phyloP scores from a whole-genome alignment of 2,888 invertebrate genomes.

The Dugesia japonica region DNA sequence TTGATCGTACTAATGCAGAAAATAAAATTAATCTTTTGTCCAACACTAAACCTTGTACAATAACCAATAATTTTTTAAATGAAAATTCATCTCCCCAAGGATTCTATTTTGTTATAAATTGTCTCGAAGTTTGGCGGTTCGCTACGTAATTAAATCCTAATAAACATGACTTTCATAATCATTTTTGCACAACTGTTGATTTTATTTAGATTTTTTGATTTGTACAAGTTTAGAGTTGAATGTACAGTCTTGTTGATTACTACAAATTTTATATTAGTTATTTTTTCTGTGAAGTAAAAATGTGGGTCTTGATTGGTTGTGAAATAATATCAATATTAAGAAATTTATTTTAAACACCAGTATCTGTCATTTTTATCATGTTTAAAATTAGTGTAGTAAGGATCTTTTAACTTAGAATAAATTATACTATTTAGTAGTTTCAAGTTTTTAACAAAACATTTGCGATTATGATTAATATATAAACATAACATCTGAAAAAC shows the following conservation, averaged over 20 bases:
- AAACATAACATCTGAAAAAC: no score
- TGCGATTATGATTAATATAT: no score
- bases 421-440: background rate
- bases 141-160: no score
- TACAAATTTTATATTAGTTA: background rate
- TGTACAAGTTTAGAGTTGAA: background rate
- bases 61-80: background rate
- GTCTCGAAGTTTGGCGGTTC: slow-evolving; percentile 27
- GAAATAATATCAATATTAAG: background rate
- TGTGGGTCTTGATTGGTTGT: background rate
- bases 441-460: no score
- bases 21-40: background rate
- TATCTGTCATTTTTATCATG: background rate
- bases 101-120: slow-evolving; percentile 21
- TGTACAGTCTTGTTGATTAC: slow-evolving; percentile 4
- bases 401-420: background rate
- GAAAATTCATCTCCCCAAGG: background rate
- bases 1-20: background rate
- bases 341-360: background rate
- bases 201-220: background rate
- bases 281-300: background rate
- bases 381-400: background rate
- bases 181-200: slow-evolving; percentile 14
- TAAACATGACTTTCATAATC: background rate
- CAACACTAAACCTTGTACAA: background rate